Evolutionary conservation across 2,888 invertebrate genomes (phyloP).

Genomic region (Cordilura impudica): DNA sequence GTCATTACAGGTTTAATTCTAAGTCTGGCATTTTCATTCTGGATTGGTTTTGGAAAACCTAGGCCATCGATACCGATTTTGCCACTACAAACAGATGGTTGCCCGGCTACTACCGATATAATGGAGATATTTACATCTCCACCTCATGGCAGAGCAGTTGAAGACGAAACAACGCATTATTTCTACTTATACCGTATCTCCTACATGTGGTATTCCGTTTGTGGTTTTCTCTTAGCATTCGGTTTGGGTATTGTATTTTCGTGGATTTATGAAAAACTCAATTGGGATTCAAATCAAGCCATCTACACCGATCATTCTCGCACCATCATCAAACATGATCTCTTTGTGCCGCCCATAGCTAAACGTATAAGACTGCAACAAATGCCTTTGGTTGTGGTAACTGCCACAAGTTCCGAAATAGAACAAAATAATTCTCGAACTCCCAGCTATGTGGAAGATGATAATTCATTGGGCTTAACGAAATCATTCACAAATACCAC

Average conservation of each 20-base stretch:
- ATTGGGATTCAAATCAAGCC: conserved; percentile 71
- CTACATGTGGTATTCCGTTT: conserved; percentile 84
- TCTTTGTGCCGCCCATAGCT: conserved; percentile 81
- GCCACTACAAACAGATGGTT: conserved; percentile 81
- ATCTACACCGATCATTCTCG: conserved; percentile 72
- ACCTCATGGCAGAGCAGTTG: background rate
- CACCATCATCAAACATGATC: conserved; percentile 79
- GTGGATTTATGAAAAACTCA: conserved; percentile 74
- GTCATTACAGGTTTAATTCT: conserved; percentile 82
- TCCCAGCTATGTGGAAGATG: conserved; percentile 60
- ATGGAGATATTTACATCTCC: conserved; percentile 61
- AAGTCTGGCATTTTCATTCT: conserved; percentile 85
- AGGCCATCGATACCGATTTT: conserved; percentile 81
- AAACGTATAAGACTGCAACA: conserved; percentile 76
- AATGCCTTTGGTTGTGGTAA: conserved; percentile 72
- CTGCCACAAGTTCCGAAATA: conserved; percentile 69
- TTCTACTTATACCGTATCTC: conserved; percentile 80
- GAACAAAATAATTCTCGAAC: conserved; percentile 61
- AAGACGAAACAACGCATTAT: conserved; percentile 63
- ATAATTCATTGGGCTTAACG: conserved; percentile 5
- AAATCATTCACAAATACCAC: conserved; percentile 47
- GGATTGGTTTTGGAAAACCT: conserved; percentile 91
- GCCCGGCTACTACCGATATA: conserved; percentile 71
- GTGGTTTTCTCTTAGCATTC: conserved; percentile 79
- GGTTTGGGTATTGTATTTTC: conserved; percentile 80